These are phyloP conservation scores for Heterodera schachtii DNA, from an alignment of 1,140 invertebrate species.

Conservation along the genomic window DNA sequence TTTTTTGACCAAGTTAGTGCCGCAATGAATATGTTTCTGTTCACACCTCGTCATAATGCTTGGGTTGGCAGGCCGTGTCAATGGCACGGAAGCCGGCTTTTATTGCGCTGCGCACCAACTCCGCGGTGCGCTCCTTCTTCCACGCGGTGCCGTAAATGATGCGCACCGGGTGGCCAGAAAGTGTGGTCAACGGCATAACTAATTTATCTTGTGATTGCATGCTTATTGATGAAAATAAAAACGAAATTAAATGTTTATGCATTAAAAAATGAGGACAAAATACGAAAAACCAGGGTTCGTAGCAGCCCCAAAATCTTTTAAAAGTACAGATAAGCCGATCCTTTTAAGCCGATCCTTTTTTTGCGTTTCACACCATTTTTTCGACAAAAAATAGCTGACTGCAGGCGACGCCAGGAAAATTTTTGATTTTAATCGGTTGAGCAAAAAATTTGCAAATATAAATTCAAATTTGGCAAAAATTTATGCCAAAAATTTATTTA, in stretches of 20 bases:
- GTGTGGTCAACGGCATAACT: constrained; percentile 16
- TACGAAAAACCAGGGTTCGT: too few relatives aligned
- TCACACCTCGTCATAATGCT: constrained; percentile 41
- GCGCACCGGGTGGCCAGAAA: constrained; percentile 16
- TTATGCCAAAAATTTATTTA: too few relatives aligned
- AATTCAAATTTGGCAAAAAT: too few relatives aligned
- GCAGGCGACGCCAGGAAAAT: too few relatives aligned
- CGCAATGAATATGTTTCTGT: neutral
- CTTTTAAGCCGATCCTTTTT: too few relatives aligned
- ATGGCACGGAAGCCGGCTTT: constrained; percentile 44
- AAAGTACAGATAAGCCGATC: too few relatives aligned
- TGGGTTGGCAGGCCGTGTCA: constrained; percentile 48
- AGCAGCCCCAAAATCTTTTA: too few relatives aligned
- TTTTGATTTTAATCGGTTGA: too few relatives aligned
- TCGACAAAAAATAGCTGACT: too few relatives aligned
- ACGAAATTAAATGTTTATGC: neutral
- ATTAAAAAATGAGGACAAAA: neutral
- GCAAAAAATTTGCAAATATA: too few relatives aligned
- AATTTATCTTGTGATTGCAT: neutral
- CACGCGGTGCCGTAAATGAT: constrained; percentile 51
- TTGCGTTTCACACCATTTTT: too few relatives aligned
- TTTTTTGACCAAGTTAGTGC: neutral
- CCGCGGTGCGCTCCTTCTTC: constrained; percentile 45
- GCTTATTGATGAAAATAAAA: neutral
- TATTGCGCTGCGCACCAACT: constrained; percentile 38